Percentiles rank a stretch among this genome's conserved stretches.
These are phyloP conservation scores for Crocuta crocuta DNA, from an alignment of 2,113 vertebrate genomes.

Conservation along the genomic window DNA sequence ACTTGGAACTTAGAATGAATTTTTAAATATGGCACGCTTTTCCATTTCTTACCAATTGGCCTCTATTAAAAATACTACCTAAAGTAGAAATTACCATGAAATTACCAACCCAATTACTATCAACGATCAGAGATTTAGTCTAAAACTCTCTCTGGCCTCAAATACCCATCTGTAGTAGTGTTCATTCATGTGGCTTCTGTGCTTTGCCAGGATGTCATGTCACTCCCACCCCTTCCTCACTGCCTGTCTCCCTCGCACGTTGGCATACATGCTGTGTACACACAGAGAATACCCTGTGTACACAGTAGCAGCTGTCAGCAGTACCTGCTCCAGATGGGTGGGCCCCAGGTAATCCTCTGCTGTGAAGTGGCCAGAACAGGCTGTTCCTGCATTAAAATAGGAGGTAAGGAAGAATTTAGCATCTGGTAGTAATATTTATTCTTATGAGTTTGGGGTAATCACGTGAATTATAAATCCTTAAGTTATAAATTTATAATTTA, in stretches of 20 bases:
- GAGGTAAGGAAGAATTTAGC: slow-evolving; percentile 33
- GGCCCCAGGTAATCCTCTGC: slow-evolving; percentile 33
- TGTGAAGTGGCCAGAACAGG: not conserved
- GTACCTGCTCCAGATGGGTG: slow-evolving; percentile 18
- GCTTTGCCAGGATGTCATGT: not conserved
- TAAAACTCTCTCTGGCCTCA: slow-evolving; percentile 9
- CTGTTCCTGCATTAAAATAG: slow-evolving; percentile 38
- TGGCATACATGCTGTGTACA: not conserved
- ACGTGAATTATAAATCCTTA: slow-evolving; percentile 49
- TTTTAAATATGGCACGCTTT: slow-evolving; percentile 50
- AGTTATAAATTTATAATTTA: not conserved
- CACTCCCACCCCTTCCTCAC: not conserved
- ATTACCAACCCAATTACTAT: slow-evolving; percentile 44
- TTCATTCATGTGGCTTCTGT: rapidly evolving
- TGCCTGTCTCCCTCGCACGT: not conserved
- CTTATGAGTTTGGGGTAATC: slow-evolving; percentile 46
- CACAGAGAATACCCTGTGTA: not conserved
- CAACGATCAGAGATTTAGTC: slow-evolving; percentile 28
- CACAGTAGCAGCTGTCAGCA: slow-evolving; percentile 4
- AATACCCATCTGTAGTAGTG: not conserved
- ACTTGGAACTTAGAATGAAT: slow-evolving; percentile 6
- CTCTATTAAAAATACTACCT: slow-evolving; percentile 37
- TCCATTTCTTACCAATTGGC: slow-evolving; percentile 37
- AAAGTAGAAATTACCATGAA: slow-evolving; percentile 53
- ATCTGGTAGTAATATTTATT: slow-evolving; percentile 51